Evolutionary conservation across 2,888 invertebrate species (phyloP), one percentile per base, ranked within the genome.

Genomic region (Prenolepis imparis): DNA sequence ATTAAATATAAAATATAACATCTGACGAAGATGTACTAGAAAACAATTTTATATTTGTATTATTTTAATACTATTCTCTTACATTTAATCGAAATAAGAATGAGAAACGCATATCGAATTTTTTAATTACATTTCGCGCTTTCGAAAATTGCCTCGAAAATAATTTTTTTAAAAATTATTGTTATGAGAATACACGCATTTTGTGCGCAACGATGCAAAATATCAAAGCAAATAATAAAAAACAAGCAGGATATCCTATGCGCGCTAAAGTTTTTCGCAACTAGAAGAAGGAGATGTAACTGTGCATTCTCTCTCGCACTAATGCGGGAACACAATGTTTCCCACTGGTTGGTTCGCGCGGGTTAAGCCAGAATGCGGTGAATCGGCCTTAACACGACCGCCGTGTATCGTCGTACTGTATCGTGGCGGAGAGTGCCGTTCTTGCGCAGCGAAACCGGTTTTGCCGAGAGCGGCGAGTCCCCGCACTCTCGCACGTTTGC

Each of bases 401-500:
- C 44, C 28, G 28, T 28, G 55, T 67, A 67, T 55, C 52, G 39
- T 66, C 36, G 48, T 64, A 12, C 36, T 57, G 39, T 77, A 77
- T 55, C 66, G 67, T 44, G 66, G 39, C 5, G 21, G 36, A 36
- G 21, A 64, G 64, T 15, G 67, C 55, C 41, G 67, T 66, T 77
- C 57, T 77, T 41, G 21, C 57, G 21, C 57, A 15, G 21, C n/a
- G 41, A 41, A 67, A 77, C 77, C 57, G 67, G 67, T 77, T 77
- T 28, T 67, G 68, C 41, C 32, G 36, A 5, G 28, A 5, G 28
- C 63, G 77, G n/a, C 28, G 75, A 55, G 66, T 24, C 5, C 3
- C n/a, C 48, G 36, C 39, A 24, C 15, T 73, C 39, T 41, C 59
- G 66, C 48, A 64, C 36, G 64, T 75, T 64, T 75, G 64, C 64